Evolutionary conservation across 2,797 vertebrate genomes (phyloP).

Genomic region (Platyrinchus mystaceus): DNA sequence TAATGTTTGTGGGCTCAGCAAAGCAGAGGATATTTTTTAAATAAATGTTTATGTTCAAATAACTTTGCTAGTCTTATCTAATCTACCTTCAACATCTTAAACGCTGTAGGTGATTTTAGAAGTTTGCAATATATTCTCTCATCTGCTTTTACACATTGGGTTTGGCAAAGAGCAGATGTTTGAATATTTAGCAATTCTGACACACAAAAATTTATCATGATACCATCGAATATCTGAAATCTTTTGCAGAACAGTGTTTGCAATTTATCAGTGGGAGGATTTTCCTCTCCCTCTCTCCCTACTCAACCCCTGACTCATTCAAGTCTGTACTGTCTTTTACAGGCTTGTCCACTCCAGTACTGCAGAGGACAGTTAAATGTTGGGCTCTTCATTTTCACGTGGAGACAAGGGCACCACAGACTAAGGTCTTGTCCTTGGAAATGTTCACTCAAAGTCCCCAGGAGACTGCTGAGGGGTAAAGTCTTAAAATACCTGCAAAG

Average conservation of each 20-base stretch:
- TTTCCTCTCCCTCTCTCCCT: background rate
- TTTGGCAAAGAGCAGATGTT: background rate
- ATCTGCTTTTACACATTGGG: constrained; percentile 18
- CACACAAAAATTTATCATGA: background rate
- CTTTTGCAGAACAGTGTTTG: background rate
- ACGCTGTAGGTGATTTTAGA: constrained; percentile 30
- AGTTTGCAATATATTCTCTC: constrained; percentile 14
- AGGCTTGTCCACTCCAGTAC: background rate
- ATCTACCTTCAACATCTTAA: constrained; percentile 42
- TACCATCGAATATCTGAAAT: background rate
- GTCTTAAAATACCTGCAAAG: background rate
- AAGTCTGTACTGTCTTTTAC: background rate
- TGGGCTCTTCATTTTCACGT: background rate
- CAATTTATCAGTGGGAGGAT: background rate
- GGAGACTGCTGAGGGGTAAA: background rate
- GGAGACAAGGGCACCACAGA: background rate
- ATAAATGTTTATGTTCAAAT: constrained; percentile 60
- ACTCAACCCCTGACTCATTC: background rate
- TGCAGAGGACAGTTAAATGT: background rate
- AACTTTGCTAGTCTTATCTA: constrained; percentile 59
- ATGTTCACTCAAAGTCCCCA: background rate
- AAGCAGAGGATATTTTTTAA: constrained; percentile 49
- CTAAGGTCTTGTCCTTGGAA: background rate
- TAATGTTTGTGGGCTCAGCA: constrained; percentile 57
- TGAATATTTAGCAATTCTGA: constrained; percentile 36